These are phyloP conservation scores for Aurelia sp. DNA, from an alignment of 30 jellyfish, hydroid and myxozoan genomes.

Conservation along the genomic window DNA sequence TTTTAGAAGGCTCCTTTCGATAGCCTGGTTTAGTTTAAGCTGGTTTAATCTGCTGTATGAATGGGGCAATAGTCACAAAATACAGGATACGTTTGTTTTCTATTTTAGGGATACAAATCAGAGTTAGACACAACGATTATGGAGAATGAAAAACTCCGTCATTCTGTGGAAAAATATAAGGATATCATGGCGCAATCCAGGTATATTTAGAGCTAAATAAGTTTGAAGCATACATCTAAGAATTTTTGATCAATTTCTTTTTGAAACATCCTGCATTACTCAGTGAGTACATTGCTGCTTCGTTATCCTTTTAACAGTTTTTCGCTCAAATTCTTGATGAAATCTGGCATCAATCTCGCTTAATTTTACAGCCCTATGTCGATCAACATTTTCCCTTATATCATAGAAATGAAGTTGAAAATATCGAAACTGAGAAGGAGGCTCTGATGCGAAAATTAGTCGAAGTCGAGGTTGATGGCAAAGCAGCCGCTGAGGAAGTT, in stretches of 20 bases:
- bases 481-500: conserved; percentile 87
- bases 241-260: no score
- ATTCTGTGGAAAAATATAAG: conserved; percentile 57
- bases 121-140: conserved; percentile 76
- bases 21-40: no score
- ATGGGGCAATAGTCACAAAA: no score
- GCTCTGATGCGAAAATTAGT: conserved; percentile 63
- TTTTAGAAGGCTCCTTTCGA: no score
- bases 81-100: neutral
- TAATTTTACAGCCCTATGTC: no score
- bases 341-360: no score
- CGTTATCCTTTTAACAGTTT: no score
- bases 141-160: conserved; percentile 72
- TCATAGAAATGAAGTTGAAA: conserved; percentile 80
- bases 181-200: conserved; percentile 70
- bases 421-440: conserved; percentile 75
- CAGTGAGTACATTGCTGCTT: no score
- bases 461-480: conserved; percentile 83
- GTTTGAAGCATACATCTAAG: no score
- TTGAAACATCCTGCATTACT: no score
- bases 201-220: neutral
- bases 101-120: conserved; percentile 73
- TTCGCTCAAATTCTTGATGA: no score
- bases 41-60: no score
- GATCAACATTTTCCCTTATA: neutral